Conservation (phyloP, 2,113 vertebrate genomes). For the Oncorhynchus tshawytscha region DNA sequence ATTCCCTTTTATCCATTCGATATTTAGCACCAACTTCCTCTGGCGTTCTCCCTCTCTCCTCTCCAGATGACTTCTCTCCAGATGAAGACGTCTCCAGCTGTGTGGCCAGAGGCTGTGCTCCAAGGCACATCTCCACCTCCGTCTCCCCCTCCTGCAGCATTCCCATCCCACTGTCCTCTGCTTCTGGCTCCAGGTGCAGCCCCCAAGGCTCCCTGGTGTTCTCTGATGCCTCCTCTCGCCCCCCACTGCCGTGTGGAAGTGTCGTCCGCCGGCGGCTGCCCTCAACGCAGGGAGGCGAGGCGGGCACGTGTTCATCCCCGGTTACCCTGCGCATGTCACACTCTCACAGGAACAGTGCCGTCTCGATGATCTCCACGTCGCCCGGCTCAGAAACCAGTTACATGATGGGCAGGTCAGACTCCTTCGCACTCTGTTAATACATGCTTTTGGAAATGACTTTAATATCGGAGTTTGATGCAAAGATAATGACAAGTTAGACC, state of each 20-base stretch:
- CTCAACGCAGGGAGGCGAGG: conserved; percentile 3
- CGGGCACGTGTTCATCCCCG: conserved; percentile 27
- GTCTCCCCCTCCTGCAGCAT: conserved; percentile 64
- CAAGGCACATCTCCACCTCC: not conserved
- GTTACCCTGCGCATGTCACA: conserved; percentile 40
- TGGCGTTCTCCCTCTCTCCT: not conserved
- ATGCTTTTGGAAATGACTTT: too few relatives aligned
- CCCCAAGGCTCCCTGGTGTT: conserved; percentile 70
- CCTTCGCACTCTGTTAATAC: not conserved
- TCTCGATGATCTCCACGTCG: conserved; percentile 80
- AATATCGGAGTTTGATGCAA: too few relatives aligned
- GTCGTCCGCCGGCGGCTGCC: conserved; percentile 23
- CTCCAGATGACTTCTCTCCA: conserved; percentile 28
- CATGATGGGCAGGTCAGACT: conserved; percentile 81
- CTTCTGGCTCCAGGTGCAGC: conserved; percentile 57
- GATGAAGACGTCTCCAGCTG: conserved; percentile 38
- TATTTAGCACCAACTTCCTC: too few relatives aligned
- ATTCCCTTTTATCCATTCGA: too few relatives aligned
- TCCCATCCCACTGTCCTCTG: conserved; percentile 57
- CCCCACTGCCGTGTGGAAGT: conserved; percentile 51
- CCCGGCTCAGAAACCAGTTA: conserved; percentile 86
- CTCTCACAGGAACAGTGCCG: conserved; percentile 69
- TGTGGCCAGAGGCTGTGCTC: conserved; percentile 46
- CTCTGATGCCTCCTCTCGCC: conserved; percentile 51
- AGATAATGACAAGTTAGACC: not conserved